Evolutionary conservation across 2,888 invertebrate species (phyloP).

Genomic region (Odontocerum albicorne): DNA sequence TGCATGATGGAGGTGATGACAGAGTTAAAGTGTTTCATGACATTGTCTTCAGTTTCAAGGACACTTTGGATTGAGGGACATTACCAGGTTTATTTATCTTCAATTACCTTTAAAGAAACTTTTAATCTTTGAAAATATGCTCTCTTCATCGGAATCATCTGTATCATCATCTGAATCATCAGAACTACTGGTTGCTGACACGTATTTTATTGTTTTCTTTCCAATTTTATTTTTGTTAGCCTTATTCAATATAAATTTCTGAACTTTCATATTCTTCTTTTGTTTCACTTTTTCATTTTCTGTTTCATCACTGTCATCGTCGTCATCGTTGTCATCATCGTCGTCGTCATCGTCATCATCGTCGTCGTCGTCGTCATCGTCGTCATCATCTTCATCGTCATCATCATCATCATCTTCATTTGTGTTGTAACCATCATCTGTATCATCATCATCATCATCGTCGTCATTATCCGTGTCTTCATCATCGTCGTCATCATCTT

Average conservation of each 20-base stretch:
- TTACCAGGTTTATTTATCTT: slow-evolving; percentile 49
- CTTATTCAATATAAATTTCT: slow-evolving; percentile 45
- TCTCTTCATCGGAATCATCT: slow-evolving; percentile 41
- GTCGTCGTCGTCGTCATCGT: slow-evolving; percentile 43
- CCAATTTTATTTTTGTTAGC: slow-evolving; percentile 40
- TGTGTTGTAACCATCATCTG: slow-evolving; percentile 49
- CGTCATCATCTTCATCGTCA: slow-evolving; percentile 41
- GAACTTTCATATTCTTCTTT: slow-evolving; percentile 43
- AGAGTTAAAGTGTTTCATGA: slow-evolving; percentile 16
- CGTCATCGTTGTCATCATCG: slow-evolving; percentile 49
- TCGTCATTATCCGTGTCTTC: slow-evolving; percentile 45
- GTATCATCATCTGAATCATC: slow-evolving; percentile 40
- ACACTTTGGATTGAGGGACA: slow-evolving; percentile 35
- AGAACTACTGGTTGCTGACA: slow-evolving; percentile 38
- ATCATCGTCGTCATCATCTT: slow-evolving; percentile 47
- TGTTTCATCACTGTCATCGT: slow-evolving; percentile 47
- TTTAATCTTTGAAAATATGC: slow-evolving; percentile 56
- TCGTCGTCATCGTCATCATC: slow-evolving; percentile 47
- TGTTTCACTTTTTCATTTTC: slow-evolving; percentile 49
- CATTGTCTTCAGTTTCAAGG: slow-evolving; percentile 11
- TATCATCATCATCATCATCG: slow-evolving; percentile 47
- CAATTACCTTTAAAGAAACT: slow-evolving; percentile 58
- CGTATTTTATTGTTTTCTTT: slow-evolving; percentile 46
- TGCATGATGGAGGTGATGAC: slow-evolving; percentile 31
- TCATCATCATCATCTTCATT: slow-evolving; percentile 47